A percentile compares a stretch with the other conserved stretches of the same genome.
These are phyloP conservation scores for Telmatochromis bifrenatus DNA, from an alignment of 2,113 vertebrate species.

Conservation along the genomic window DNA sequence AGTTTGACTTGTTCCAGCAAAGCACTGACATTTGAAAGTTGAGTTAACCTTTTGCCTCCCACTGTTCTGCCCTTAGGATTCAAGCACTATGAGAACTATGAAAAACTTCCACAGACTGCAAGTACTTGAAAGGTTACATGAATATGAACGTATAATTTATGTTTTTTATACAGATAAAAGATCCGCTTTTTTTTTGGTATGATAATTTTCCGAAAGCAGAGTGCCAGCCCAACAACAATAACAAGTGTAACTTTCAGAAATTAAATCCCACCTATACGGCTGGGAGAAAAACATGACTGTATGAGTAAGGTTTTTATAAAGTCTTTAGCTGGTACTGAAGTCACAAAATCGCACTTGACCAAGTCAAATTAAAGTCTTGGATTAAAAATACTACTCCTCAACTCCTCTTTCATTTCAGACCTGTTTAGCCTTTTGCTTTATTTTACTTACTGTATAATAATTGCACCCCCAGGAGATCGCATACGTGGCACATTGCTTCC, in stretches of 20 bases:
- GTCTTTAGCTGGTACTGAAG: fast-evolving
- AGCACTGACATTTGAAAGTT: neutral
- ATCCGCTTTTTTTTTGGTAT: neutral
- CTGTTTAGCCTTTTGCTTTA: neutral
- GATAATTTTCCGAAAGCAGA: neutral
- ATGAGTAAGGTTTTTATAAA: neutral
- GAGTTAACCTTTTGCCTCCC: slow-evolving; percentile 6
- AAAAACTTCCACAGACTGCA: neutral
- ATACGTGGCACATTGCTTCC: neutral
- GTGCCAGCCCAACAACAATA: neutral
- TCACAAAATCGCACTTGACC: neutral
- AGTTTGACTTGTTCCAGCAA: neutral
- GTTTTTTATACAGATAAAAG: neutral
- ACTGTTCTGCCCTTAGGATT: neutral
- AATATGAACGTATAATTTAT: neutral
- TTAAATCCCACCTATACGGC: neutral
- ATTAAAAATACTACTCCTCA: neutral
- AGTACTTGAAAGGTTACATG: neutral
- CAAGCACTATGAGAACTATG: neutral
- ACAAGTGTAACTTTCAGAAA: neutral
- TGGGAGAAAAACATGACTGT: neutral
- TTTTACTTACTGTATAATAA: neutral
- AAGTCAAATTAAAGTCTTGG: neutral
- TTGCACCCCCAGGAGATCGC: neutral
- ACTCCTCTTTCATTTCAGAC: neutral